Evolutionary conservation across 2,888 invertebrate species (phyloP).

Genomic region (Drosophila ustulata): DNA sequence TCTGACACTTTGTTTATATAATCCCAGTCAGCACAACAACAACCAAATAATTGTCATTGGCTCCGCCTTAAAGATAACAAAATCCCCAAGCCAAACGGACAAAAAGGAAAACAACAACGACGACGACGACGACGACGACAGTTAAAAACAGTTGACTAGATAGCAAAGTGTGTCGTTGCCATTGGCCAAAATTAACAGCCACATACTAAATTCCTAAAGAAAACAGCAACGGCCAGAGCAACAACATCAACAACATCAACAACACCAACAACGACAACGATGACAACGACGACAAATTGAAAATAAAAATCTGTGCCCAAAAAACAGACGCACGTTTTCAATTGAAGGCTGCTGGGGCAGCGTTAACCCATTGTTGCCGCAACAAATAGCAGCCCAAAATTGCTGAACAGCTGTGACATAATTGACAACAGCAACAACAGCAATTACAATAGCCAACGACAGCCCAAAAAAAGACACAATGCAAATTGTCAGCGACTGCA

Average conservation of each 20-base stretch:
- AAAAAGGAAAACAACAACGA: conserved; percentile 1
- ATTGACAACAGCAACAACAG: conserved; percentile 40
- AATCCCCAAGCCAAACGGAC: conserved; percentile 27
- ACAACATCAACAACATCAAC: conserved; percentile 19
- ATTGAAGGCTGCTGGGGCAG: conserved; percentile 56
- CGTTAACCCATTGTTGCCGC: conserved; percentile 65
- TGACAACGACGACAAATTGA: conserved; percentile 10
- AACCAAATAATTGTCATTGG: conserved; percentile 52
- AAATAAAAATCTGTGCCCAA: conserved; percentile 32
- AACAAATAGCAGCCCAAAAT: conserved; percentile 20
- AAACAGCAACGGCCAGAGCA: conserved; percentile 37
- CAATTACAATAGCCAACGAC: conserved; percentile 12
- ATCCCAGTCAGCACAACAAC: conserved; percentile 11
- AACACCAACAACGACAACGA: conserved; percentile 13
- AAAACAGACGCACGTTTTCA: conserved; percentile 48
- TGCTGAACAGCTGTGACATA: conserved; percentile 41
- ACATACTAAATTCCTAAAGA: conserved; percentile 66
- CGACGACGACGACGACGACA: background rate
- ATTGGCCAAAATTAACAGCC: conserved; percentile 63
- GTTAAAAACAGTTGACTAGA: conserved; percentile 13
- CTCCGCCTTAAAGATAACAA: conserved; percentile 34
- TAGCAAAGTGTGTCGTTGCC: conserved; percentile 21
- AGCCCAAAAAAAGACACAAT: conserved; percentile 17
- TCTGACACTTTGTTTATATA: conserved; percentile 9
- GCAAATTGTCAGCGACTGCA: conserved; percentile 25